Evolutionary conservation across 2,113 vertebrate genomes (phyloP).

Genomic region (Diadophis punctatus): DNA sequence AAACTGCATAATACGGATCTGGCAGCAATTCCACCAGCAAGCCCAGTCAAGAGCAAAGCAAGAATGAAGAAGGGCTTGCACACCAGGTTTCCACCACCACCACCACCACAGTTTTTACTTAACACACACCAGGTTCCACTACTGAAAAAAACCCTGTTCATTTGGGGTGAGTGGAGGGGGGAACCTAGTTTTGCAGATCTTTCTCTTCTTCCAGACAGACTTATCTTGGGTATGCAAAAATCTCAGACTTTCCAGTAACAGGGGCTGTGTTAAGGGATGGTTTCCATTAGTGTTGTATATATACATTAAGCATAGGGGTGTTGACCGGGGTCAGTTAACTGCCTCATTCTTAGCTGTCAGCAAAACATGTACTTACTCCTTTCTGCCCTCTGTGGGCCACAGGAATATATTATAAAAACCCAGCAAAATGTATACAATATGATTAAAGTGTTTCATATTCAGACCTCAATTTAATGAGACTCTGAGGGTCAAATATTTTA

Average conservation of each 20-base stretch:
- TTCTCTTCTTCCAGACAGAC: neutral
- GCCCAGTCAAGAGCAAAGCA: neutral
- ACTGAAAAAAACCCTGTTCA: neutral
- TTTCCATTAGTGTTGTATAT: slow-evolving; percentile 21
- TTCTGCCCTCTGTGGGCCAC: neutral
- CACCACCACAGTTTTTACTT: neutral
- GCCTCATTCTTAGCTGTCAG: neutral
- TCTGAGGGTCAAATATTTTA: neutral
- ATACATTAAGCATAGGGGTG: neutral
- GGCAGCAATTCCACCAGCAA: neutral
- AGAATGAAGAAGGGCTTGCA: neutral
- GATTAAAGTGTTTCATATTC: neutral
- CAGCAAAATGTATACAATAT: neutral
- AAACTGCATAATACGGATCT: neutral
- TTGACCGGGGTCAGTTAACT: neutral
- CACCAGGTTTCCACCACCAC: accelerated
- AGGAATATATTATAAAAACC: accelerated
- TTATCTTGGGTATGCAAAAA: slow-evolving; percentile 22
- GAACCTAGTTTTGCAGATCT: neutral
- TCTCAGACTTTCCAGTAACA: neutral
- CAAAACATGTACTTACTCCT: neutral
- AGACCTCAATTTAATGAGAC: neutral
- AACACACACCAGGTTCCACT: slow-evolving; percentile 5
- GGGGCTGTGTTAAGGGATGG: accelerated
- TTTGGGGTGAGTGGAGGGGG: neutral